Conservation (phyloP, 1,140 invertebrate species). For the Pomacea maculata region DNA sequence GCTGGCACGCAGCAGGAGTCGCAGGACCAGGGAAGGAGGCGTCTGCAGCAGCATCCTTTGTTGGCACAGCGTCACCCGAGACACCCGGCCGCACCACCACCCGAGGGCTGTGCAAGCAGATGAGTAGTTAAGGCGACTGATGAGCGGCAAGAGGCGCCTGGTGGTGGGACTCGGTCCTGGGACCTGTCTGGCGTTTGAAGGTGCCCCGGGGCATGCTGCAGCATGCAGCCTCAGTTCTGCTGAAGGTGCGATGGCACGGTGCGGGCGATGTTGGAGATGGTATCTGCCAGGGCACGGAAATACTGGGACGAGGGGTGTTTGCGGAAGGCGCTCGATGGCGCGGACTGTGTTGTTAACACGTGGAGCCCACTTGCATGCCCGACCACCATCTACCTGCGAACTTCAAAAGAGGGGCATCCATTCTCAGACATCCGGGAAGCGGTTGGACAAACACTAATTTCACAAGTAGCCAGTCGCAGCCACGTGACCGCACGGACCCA, state of each 20-base stretch:
- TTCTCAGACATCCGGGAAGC: background rate
- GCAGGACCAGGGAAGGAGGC: too few species aligned
- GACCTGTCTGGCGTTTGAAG: background rate
- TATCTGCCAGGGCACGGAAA: background rate
- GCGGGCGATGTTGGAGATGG: background rate
- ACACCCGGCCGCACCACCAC: too few species aligned
- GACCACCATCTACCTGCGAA: background rate
- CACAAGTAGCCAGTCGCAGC: too few species aligned
- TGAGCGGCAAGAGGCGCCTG: background rate
- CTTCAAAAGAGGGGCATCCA: background rate
- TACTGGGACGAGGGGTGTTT: background rate
- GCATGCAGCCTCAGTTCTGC: background rate
- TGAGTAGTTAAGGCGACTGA: constrained; percentile 1
- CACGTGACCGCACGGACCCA: too few species aligned
- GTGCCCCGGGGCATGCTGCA: background rate
- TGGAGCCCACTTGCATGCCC: background rate
- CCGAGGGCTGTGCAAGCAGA: background rate
- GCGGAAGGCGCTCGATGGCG: background rate
- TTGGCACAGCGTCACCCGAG: too few species aligned
- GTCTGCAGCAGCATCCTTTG: too few species aligned
- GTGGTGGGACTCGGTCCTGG: background rate
- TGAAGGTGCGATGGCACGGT: background rate
- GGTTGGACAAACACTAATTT: background rate
- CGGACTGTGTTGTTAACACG: background rate
- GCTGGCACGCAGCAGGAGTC: too few species aligned